A percentile compares a stretch with the other conserved stretches of the same genome.
These are phyloP conservation scores for Centrocercus urophasianus DNA, from an alignment of 2,113 vertebrate species.

Conservation along the genomic window DNA sequence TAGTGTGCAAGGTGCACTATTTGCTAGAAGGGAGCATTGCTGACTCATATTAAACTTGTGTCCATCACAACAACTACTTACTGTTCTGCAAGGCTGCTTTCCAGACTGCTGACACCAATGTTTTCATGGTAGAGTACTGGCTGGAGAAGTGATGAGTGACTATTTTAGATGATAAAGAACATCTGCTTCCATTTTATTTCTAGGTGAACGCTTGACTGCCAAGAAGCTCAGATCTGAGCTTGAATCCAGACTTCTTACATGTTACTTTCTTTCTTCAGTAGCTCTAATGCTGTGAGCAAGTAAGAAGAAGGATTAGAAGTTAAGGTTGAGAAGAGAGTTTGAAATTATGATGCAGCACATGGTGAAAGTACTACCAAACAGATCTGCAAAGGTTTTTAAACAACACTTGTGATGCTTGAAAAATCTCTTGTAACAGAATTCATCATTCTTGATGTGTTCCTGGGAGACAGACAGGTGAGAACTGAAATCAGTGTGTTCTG, in stretches of 20 bases:
- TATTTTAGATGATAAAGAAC: not conserved
- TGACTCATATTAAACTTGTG: not conserved
- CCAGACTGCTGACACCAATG: not conserved
- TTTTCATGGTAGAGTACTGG: not conserved
- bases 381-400: not conserved
- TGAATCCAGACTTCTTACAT: not conserved
- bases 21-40: not conserved
- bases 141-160: fast-evolving
- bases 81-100: not conserved
- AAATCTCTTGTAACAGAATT: not conserved
- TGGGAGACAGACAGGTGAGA: not conserved
- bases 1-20: not conserved
- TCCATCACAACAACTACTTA: not conserved
- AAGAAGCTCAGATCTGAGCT: not conserved
- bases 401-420: not conserved
- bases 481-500: not conserved
- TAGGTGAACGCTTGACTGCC: not conserved
- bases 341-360: not conserved
- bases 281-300: not conserved
- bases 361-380: not conserved
- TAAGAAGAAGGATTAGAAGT: not conserved
- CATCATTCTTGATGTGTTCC: not conserved
- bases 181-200: not conserved
- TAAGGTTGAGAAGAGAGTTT: not conserved
- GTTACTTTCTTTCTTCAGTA: not conserved